Conservation (phyloP, 2,113 vertebrate genomes). For the Archocentrus centrarchus region DNA sequence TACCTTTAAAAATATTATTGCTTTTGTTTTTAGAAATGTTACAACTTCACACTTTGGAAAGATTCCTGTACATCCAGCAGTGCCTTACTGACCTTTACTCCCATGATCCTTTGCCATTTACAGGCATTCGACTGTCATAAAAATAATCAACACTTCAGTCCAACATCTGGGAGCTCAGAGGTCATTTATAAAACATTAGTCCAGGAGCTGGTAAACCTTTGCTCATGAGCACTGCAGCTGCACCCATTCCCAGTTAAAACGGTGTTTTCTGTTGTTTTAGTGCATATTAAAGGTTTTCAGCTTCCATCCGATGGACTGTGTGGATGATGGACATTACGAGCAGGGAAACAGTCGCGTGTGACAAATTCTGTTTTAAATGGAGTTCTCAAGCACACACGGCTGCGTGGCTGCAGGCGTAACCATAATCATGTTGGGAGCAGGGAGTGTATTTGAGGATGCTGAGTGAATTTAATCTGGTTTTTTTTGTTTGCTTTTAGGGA, state of each 20-base stretch:
- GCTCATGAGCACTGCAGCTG: neutral
- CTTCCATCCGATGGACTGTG: neutral
- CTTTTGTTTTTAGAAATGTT: neutral
- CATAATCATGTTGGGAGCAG: constrained; percentile 38
- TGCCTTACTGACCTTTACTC: no score
- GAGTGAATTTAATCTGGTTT: constrained; percentile 44
- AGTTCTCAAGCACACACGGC: constrained; percentile 13
- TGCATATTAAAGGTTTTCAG: neutral
- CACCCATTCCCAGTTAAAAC: no score
- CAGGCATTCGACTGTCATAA: no score
- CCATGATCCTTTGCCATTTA: no score
- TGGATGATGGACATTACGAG: neutral
- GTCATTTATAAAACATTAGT: no score
- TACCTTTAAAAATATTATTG: neutral
- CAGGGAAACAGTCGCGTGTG: constrained; percentile 6
- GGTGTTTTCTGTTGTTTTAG: no score
- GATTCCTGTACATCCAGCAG: no score
- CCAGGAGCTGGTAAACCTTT: neutral
- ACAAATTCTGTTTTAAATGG: constrained; percentile 15
- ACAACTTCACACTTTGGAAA: no score
- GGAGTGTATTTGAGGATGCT: constrained; percentile 19
- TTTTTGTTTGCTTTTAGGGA: neutral
- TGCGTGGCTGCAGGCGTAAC: constrained; percentile 27
- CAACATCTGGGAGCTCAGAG: no score
- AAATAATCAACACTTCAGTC: no score